Conservation (phyloP, 2,113 vertebrate genomes). For the Cyprinodon variegatus region DNA sequence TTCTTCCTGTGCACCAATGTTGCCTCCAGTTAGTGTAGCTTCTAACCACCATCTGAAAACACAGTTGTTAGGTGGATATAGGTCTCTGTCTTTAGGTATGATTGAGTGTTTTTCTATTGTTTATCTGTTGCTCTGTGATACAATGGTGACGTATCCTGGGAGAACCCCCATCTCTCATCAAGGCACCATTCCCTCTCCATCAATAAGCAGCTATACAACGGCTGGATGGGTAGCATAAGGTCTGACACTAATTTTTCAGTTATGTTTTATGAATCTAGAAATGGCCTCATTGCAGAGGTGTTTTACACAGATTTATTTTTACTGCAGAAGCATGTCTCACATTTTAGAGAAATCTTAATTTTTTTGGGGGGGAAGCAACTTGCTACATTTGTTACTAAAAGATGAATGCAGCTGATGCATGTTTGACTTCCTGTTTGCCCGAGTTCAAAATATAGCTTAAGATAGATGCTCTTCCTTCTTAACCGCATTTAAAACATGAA, state of each 20-base stretch:
- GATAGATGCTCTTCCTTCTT: background rate
- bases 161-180: too few species aligned
- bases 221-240: too few species aligned
- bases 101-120: too few species aligned
- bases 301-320: background rate
- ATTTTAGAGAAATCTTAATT: background rate
- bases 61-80: background rate
- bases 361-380: background rate
- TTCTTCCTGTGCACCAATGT: background rate
- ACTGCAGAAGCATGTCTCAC: too few species aligned
- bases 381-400: background rate
- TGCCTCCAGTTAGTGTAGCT: background rate
- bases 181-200: too few species aligned
- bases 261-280: background rate
- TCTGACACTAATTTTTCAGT: background rate
- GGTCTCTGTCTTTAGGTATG: too few species aligned
- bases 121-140: too few species aligned
- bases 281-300: background rate
- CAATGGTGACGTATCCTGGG: too few species aligned
- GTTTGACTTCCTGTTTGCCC: background rate
- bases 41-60: background rate
- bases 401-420: background rate
- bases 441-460: background rate
- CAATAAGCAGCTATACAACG: too few species aligned
- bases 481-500: background rate